A percentile compares a stretch with the other conserved stretches of the same genome.
These are phyloP conservation scores for Babyrousa celebensis DNA, from an alignment of 2,797 vertebrate species.

Conservation along the genomic window DNA sequence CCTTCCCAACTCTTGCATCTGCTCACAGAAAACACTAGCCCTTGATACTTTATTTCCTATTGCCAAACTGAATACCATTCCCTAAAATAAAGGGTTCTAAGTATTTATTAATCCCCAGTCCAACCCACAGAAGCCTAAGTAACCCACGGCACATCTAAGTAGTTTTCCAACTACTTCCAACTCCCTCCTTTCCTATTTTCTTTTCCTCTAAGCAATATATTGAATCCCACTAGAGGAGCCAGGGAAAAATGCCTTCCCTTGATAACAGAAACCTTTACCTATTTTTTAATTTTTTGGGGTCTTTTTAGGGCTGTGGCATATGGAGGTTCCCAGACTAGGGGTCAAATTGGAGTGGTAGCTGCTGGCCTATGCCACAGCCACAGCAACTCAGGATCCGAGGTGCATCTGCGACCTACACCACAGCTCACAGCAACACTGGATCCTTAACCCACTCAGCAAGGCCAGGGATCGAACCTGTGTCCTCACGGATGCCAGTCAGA, in stretches of 20 bases:
- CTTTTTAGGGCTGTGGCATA: too few species aligned
- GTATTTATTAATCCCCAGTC: background rate
- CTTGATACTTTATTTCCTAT: conserved; percentile 8
- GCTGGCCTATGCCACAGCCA: too few species aligned
- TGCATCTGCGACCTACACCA: too few species aligned
- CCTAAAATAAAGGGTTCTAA: background rate
- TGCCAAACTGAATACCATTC: background rate
- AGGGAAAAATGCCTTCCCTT: background rate
- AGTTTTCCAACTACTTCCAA: background rate
- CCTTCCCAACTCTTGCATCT: background rate
- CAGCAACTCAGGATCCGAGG: too few species aligned
- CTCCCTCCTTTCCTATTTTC: background rate
- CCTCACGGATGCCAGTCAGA: too few species aligned
- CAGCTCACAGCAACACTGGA: too few species aligned
- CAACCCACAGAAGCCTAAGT: conserved; percentile 3
- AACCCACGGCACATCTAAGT: background rate
- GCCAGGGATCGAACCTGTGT: too few species aligned
- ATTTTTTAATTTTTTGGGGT: too few species aligned
- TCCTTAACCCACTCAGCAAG: too few species aligned
- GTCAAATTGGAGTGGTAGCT: too few species aligned
- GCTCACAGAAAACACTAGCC: background rate
- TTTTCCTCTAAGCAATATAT: background rate
- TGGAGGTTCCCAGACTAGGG: too few species aligned
- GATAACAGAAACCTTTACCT: background rate
- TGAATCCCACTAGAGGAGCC: background rate